Evolutionary conservation across 1,140 invertebrate species (phyloP).

Genomic region (Drosophila insularis): DNA sequence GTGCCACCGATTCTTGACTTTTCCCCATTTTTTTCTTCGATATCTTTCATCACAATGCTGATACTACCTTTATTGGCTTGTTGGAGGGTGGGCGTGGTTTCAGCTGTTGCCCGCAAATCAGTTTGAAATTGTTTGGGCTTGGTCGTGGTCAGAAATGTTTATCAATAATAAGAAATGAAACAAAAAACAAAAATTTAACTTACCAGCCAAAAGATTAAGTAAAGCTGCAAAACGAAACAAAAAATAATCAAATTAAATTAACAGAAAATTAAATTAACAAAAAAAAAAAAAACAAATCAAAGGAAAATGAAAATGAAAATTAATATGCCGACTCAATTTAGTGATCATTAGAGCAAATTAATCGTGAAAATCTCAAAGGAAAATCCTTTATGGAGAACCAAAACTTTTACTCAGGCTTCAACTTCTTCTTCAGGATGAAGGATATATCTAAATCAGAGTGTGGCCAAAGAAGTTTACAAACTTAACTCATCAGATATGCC

Average conservation of each 20-base stretch:
- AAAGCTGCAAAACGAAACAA: conserved; percentile 50
- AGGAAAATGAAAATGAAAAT: not conserved
- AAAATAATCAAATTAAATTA: conserved; percentile 11
- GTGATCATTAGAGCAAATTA: not conserved
- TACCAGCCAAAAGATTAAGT: conserved; percentile 63
- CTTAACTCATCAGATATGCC: conserved; percentile 76
- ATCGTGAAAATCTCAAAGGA: not conserved
- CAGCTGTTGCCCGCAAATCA: conserved; percentile 28
- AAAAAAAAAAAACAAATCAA: not conserved
- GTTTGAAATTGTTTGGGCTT: conserved; percentile 68
- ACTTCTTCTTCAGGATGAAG: conserved; percentile 27
- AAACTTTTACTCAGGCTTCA: conserved; percentile 35
- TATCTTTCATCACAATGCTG: conserved; percentile 52
- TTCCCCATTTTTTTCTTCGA: conserved; percentile 36
- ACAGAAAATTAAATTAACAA: not conserved
- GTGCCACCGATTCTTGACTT: conserved; percentile 64
- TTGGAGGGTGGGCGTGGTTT: conserved; percentile 49
- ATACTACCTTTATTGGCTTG: conserved; percentile 45
- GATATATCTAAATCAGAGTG: conserved; percentile 28
- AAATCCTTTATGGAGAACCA: conserved; percentile 30
- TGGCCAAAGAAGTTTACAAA: conserved; percentile 54
- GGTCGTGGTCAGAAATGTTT: conserved; percentile 39
- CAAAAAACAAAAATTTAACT: conserved; percentile 40
- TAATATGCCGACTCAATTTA: not conserved
- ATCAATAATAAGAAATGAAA: conserved; percentile 53